These are phyloP conservation scores for Squalus acanthias DNA, from an alignment of 2,797 vertebrate species.

Conservation along the genomic window DNA sequence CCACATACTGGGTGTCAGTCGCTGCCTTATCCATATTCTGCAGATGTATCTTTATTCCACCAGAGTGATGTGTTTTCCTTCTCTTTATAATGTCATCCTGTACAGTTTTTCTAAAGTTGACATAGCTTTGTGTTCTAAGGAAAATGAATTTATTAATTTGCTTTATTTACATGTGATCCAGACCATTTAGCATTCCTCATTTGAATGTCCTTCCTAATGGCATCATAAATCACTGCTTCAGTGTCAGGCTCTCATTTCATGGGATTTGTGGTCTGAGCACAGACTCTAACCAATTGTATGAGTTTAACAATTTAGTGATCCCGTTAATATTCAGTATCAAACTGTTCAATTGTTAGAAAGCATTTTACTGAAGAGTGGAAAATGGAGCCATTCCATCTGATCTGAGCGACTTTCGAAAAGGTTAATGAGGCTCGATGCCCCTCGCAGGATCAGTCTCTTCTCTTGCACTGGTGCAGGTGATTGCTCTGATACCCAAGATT, in stretches of 20 bases:
- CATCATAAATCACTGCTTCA: neutral
- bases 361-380: neutral
- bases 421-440: neutral
- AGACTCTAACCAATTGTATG: neutral
- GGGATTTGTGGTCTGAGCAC: neutral
- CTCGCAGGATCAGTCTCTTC: too few relatives aligned
- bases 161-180: neutral
- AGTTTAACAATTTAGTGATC: neutral
- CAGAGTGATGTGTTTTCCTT: neutral
- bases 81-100: neutral
- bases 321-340: neutral
- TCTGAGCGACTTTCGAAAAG: neutral
- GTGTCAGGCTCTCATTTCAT: too few relatives aligned
- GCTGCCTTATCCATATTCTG: neutral
- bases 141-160: neutral
- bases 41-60: neutral
- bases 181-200: neutral
- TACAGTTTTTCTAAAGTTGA: neutral
- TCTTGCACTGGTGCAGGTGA: neutral
- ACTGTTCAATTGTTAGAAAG: neutral
- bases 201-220: neutral
- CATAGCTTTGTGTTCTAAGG: too few relatives aligned
- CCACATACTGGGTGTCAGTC: neutral
- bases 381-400: neutral
- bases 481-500: neutral